A percentile compares a stretch with the other conserved stretches of the same genome.
phyloP scores from a whole-genome alignment of 1,140 invertebrate genomes.

The Brachionus paranguensis region DNA sequence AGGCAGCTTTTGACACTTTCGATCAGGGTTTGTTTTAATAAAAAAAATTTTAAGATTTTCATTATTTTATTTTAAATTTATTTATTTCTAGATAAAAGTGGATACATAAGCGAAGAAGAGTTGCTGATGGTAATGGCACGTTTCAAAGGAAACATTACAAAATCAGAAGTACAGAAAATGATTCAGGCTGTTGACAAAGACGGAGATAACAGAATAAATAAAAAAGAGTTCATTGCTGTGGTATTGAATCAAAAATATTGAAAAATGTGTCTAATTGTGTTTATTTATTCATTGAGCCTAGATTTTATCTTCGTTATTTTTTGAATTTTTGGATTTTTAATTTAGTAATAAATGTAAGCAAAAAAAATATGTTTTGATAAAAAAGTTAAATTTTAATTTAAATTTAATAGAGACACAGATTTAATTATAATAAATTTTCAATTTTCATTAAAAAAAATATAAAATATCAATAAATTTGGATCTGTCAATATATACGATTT shows the following conservation, averaged over 20 bases:
- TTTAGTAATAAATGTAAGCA: no score
- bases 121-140: not conserved
- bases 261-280: not conserved
- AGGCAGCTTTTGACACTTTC: constrained; percentile 38
- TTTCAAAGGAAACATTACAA: not conserved
- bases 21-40: not conserved
- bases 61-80: not conserved
- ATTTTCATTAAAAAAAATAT: no score
- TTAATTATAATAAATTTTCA: no score
- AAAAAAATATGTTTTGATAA: no score
- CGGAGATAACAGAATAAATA: constrained; percentile 17
- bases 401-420: no score
- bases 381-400: no score
- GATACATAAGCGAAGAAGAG: constrained; percentile 26
- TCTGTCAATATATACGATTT: no score
- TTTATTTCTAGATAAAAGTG: not conserved
- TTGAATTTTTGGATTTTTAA: no score
- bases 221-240: not conserved
- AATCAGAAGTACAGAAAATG: not conserved
- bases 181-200: not conserved
- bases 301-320: no score
- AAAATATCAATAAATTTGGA: no score
- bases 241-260: not conserved
- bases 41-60: no score
- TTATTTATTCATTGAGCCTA: no score